Evolutionary conservation across 2,113 vertebrate species (phyloP).

Genomic region (Patagioenas fasciata): DNA sequence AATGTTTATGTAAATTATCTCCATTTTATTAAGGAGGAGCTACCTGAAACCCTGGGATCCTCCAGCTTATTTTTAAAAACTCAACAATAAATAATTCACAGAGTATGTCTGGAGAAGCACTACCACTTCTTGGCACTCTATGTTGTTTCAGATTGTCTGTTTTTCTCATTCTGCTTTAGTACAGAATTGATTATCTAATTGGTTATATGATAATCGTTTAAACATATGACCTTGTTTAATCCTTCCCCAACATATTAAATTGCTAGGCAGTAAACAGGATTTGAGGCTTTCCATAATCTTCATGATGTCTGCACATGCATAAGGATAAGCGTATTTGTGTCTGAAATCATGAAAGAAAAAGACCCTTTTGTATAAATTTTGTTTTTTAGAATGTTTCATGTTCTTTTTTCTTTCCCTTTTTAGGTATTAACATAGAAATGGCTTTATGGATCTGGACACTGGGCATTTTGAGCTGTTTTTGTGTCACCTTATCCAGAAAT

Average conservation of each 20-base stretch:
- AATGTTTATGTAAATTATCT: not conserved
- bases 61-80: not conserved
- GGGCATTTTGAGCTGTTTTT: slow-evolving; percentile 61
- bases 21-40: not conserved
- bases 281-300: not conserved
- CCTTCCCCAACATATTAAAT: not conserved
- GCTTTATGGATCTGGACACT: slow-evolving; percentile 70
- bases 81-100: not conserved
- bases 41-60: not conserved
- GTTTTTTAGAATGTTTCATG: not conserved
- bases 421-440: slow-evolving; percentile 71
- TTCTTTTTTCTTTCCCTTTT: not conserved
- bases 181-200: not conserved
- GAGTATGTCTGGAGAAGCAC: not conserved
- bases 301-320: not conserved
- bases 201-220: not conserved
- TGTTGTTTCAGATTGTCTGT: not conserved
- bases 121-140: not conserved
- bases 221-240: not conserved
- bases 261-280: not conserved
- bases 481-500: slow-evolving; percentile 21
- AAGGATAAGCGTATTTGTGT: not conserved
- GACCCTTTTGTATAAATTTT: not conserved
- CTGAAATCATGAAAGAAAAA: not conserved
- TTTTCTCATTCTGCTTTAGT: not conserved